Base-by-base conservation (phyloP, 2,797 vertebrate genomes). In the Urocyon cinereoargenteus region DNA sequence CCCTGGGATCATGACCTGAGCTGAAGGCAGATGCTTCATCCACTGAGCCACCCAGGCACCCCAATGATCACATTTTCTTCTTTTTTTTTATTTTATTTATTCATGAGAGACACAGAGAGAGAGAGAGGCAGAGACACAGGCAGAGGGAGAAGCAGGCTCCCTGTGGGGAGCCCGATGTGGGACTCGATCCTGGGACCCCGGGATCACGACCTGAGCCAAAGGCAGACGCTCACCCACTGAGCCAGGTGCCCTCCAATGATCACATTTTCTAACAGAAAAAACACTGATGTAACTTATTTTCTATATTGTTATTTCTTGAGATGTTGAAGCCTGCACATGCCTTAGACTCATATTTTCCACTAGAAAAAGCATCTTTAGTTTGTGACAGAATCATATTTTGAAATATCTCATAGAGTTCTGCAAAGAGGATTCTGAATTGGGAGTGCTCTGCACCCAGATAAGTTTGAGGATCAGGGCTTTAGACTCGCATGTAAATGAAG, bases 231-330 rank as follows among this genome's bases (percentile, higher is more conserved):
- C 40, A 45, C 40, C 40, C 40, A 45, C 40, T 45, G 40, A 45
- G 40, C 40, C 61, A 62, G 24, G 61, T 0, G 1, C 28, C 62
- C 62, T 31, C 40, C 40, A 14, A 34, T 40, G 79, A 49, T 57
- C 28, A 49, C 36, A 28, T 61, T 90, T 90, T 51, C 86, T 90
- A 75, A 77, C 22, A 24, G 55, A n/a, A 94, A 94, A 68, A 78
- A 36, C 70, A 24, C 28, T 24, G 87, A 51, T 12, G n/a, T 36
- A 68, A 85, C 59, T 90, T 78, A 85, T 90, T 96, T 93, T 64
- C 72, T 45, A 3, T 70, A 19, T n/a, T 40, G n/a, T 61, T 34
- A 24, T 57, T 62, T 62, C 95, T 72, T 64, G 72, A 62, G 64
- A 55, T 31, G 14, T 24, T 36, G 55, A 62, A 73, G 22, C 14